Evolutionary conservation across 2,113 vertebrate genomes (phyloP).

Genomic region (Pomatostomus ruficeps): DNA sequence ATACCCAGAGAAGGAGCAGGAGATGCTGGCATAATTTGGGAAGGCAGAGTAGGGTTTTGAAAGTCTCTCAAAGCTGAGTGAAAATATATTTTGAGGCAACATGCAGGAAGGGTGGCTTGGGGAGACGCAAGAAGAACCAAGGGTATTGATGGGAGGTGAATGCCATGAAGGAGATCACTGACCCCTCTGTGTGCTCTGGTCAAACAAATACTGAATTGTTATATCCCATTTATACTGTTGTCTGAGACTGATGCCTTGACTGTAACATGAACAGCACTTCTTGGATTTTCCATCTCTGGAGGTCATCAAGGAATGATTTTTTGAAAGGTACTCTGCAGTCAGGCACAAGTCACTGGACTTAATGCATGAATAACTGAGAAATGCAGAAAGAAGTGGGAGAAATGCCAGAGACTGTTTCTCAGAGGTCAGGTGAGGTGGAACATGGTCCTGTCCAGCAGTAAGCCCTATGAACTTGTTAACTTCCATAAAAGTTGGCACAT

Average conservation of each 20-base stretch:
- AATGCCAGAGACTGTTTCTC: neutral
- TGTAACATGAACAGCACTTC: neutral
- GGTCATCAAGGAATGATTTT: neutral
- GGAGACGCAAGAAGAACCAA: neutral
- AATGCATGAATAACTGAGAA: neutral
- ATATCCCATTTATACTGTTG: neutral
- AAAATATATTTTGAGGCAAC: neutral
- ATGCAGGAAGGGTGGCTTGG: neutral
- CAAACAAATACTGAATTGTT: neutral
- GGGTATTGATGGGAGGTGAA: neutral
- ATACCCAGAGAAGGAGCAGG: neutral
- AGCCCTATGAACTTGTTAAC: neutral
- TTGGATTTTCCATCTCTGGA: neutral
- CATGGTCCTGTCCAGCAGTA: neutral
- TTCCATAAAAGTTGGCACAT: neutral
- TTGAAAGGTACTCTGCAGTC: neutral
- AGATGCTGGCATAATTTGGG: neutral
- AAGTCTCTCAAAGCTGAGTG: neutral
- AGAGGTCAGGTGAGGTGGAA: neutral
- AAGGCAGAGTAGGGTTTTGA: neutral
- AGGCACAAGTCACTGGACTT: neutral
- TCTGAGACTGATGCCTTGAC: neutral
- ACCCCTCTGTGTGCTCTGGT: neutral
- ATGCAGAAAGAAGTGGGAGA: neutral
- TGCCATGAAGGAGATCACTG: neutral